These are phyloP conservation scores for Cheirogaleus major DNA, from an alignment of 2,797 vertebrate genomes.

Conservation along the genomic window DNA sequence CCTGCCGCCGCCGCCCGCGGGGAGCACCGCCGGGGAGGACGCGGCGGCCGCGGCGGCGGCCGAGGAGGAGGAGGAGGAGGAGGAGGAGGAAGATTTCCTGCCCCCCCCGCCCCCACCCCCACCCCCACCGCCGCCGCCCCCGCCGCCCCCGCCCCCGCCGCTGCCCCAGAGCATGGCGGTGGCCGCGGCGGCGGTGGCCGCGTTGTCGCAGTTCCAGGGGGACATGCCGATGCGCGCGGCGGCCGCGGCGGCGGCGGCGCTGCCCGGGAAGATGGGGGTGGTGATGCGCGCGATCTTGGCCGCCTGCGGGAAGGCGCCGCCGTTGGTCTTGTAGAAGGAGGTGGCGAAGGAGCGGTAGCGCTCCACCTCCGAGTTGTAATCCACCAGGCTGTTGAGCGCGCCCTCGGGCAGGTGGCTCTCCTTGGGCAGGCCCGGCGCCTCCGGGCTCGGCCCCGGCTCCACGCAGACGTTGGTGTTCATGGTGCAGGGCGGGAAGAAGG, in stretches of 20 bases:
- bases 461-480: slow-evolving; percentile 97
- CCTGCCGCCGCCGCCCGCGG: slow-evolving; percentile 86
- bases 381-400: slow-evolving; percentile 97
- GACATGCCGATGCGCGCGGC: slow-evolving; percentile 97
- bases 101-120: slow-evolving; percentile 74
- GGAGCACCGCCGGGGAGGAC: slow-evolving; percentile 79
- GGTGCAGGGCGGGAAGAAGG: slow-evolving; percentile 85
- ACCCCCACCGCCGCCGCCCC: slow-evolving; percentile 83
- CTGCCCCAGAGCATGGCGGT: slow-evolving; percentile 93
- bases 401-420: slow-evolving; percentile 95
- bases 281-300: slow-evolving; percentile 97
- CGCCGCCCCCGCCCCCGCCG: slow-evolving; percentile 79
- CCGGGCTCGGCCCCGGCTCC: slow-evolving; percentile 93
- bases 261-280: slow-evolving; percentile 94
- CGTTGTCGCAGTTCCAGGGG: slow-evolving; percentile 97
- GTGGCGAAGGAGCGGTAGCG: slow-evolving; percentile 97
- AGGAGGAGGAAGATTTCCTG: slow-evolving; percentile 37
- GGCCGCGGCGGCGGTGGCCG: slow-evolving; percentile 91
- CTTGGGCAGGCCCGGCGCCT: slow-evolving; percentile 95
- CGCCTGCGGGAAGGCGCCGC: slow-evolving; percentile 95
- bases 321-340: slow-evolving; percentile 96
- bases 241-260: slow-evolving; percentile 86
- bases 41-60: slow-evolving; percentile 76
- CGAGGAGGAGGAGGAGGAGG: not conserved
- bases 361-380: slow-evolving; percentile 99